Evolutionary conservation across 2,797 vertebrate genomes (phyloP).

Genomic region (Lutjanus argentimaculatus): DNA sequence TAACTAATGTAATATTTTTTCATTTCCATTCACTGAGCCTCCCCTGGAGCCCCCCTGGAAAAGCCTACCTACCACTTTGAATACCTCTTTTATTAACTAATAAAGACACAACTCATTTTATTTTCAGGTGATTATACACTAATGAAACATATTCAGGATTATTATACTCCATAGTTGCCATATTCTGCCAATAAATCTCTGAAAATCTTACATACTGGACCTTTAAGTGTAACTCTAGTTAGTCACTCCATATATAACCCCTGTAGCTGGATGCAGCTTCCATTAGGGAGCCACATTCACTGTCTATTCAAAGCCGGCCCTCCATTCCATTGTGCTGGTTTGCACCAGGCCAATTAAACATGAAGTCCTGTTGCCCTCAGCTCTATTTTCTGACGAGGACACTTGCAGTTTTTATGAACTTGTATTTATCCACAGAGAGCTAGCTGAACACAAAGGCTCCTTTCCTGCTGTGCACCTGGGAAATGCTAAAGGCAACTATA

Average conservation of each 20-base stretch:
- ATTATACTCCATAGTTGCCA: no score
- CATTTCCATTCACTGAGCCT: no score
- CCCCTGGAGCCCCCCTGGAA: no score
- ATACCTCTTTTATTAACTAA: no score
- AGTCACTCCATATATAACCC: not conserved
- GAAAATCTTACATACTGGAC: no score
- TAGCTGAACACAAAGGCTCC: conserved; percentile 35
- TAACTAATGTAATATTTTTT: no score
- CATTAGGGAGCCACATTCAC: conserved; percentile 2
- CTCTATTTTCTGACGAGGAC: not conserved
- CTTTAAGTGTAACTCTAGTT: not conserved
- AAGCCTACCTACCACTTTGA: no score
- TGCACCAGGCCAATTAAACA: conserved; percentile 11
- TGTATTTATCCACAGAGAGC: conserved; percentile 26
- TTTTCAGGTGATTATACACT: no score
- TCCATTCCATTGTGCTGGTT: conserved; percentile 19
- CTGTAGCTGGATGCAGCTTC: conserved; percentile 5
- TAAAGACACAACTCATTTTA: no score
- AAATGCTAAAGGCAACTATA: conserved; percentile 24
- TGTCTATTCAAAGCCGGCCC: conserved; percentile 17
- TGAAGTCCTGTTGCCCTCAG: conserved; percentile 9
- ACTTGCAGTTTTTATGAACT: conserved; percentile 20
- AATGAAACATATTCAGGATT: no score
- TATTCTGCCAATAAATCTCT: no score
- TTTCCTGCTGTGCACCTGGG: conserved; percentile 40